Percentiles rank a stretch among this genome's conserved stretches.
These are phyloP conservation scores for Tubulanus polymorphus DNA, from an alignment of 2,888 invertebrate species.

Conservation along the genomic window DNA sequence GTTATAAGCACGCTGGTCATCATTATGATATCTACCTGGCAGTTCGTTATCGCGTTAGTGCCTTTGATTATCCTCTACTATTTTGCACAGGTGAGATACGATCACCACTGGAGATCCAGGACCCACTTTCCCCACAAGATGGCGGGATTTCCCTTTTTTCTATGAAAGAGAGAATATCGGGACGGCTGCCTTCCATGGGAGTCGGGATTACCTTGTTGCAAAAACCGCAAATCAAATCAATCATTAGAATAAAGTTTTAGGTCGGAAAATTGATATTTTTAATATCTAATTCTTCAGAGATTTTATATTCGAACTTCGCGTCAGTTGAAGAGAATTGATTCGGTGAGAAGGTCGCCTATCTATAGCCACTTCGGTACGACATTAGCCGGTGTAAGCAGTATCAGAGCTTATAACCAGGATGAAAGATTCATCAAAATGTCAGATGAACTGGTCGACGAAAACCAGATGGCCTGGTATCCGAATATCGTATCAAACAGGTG, in stretches of 20 bases:
- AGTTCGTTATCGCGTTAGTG: constrained; percentile 31
- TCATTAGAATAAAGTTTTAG: no score
- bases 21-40: constrained; percentile 36
- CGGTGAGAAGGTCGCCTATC: neutral
- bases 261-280: no score
- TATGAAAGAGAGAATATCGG: no score
- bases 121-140: neutral
- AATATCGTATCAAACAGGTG: constrained; percentile 20
- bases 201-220: no score
- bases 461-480: neutral
- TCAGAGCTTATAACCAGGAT: neutral
- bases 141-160: no score
- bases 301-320: neutral
- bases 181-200: no score
- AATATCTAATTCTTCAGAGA: no score
- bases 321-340: constrained; percentile 1
- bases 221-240: no score
- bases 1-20: constrained; percentile 34
- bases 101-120: neutral
- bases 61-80: constrained; percentile 41
- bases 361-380: neutral
- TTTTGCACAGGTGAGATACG: constrained; percentile 37
- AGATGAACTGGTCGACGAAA: neutral
- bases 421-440: neutral
- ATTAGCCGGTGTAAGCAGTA: neutral